Conservation (phyloP, 2,888 invertebrate genomes). For the Andrena camellia region DNA sequence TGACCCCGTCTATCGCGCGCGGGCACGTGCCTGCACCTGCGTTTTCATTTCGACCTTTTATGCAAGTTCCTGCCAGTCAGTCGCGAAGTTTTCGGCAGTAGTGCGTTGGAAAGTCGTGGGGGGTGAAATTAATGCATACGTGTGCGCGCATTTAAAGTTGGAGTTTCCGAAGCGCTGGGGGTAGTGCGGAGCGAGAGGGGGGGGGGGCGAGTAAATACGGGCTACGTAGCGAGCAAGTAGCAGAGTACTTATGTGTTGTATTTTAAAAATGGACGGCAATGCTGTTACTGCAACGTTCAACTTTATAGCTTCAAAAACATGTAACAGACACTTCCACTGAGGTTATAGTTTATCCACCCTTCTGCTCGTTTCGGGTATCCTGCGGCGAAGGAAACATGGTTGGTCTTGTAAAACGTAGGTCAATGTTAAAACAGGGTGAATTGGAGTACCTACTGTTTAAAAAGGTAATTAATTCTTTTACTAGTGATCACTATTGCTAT, state of each 20-base stretch:
- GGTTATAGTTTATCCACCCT: no score
- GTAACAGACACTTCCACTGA: no score
- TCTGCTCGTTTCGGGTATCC: no score
- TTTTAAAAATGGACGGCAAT: background rate
- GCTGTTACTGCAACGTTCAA: background rate
- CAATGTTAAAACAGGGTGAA: background rate
- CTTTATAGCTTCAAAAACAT: no score
- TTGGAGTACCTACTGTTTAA: background rate
- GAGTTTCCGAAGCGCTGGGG: background rate
- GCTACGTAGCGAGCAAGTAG: background rate
- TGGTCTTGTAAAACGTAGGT: no score
- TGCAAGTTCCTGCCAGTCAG: background rate
- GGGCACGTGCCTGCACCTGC: background rate
- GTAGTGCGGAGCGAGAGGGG: background rate
- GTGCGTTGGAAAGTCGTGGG: background rate
- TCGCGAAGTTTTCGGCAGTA: background rate
- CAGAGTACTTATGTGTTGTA: background rate
- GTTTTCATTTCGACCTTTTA: slow-evolving; percentile 1
- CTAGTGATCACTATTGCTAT: background rate
- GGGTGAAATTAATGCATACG: background rate
- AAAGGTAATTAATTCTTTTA: slow-evolving; percentile 3
- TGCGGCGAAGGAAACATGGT: no score
- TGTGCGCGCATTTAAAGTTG: background rate
- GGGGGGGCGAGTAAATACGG: background rate
- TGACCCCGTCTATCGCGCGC: background rate